Conservation (phyloP, 1,140 invertebrate genomes). For the Calliopsis andreniformis region DNA sequence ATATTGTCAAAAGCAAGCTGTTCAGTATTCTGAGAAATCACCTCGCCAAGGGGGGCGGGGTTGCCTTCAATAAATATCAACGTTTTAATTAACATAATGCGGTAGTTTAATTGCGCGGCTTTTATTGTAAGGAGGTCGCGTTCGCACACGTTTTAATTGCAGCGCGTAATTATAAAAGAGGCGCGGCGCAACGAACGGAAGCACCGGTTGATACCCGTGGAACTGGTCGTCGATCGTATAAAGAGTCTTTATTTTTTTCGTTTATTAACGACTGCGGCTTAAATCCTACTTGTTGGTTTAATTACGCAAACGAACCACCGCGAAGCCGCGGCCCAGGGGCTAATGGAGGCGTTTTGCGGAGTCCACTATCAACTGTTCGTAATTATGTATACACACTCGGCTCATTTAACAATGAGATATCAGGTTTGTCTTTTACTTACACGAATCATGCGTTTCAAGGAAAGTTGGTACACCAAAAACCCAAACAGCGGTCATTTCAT, state of each 20-base stretch:
- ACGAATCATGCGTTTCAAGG: too few species aligned
- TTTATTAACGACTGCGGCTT: not conserved
- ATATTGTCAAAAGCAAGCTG: conserved; percentile 15
- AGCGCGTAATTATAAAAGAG: conserved; percentile 59
- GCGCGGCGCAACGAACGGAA: conserved; percentile 39
- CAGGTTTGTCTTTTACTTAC: too few species aligned
- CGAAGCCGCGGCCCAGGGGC: not conserved
- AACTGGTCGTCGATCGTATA: conserved; percentile 41
- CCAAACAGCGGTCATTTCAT: too few species aligned
- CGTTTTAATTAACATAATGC: conserved; percentile 72
- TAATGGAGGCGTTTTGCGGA: not conserved
- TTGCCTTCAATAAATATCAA: conserved; percentile 68
- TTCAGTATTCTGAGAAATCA: conserved; percentile 56
- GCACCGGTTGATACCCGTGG: conserved; percentile 35
- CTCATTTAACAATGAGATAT: not conserved
- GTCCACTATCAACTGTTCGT: not conserved
- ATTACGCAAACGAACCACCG: conserved; percentile 12
- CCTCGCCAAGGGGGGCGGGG: conserved; percentile 38
- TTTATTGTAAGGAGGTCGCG: conserved; percentile 57
- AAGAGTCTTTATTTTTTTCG: not conserved
- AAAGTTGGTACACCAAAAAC: too few species aligned
- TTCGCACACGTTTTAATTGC: conserved; percentile 59
- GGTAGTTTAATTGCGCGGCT: conserved; percentile 59
- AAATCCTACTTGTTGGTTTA: conserved; percentile 41
- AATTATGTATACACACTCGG: not conserved